These are phyloP conservation scores for Macquaria ambigua DNA, from an alignment of 2,113 vertebrate genomes.

Conservation along the genomic window DNA sequence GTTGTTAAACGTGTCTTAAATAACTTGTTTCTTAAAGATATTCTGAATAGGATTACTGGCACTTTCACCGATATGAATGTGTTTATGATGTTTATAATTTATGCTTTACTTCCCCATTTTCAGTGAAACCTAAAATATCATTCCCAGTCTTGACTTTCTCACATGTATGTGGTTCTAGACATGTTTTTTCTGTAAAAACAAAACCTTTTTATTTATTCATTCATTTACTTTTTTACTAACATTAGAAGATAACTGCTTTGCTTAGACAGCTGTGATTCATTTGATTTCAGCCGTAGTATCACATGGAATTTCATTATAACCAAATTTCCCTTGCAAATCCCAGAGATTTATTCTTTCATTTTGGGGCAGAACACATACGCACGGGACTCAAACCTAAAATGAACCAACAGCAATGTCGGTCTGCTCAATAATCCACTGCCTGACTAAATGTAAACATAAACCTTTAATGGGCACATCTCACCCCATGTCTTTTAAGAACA, in stretches of 20 bases:
- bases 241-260: background rate
- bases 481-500: background rate
- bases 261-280: background rate
- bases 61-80: background rate
- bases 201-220: background rate
- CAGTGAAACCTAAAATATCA: background rate
- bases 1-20: background rate
- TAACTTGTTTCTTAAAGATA: background rate
- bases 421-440: background rate
- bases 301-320: background rate
- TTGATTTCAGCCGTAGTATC: background rate
- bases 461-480: background rate
- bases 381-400: background rate
- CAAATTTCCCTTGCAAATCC: background rate
- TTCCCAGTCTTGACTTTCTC: background rate
- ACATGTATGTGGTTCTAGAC: background rate
- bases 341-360: background rate
- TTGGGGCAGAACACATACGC: too few relatives aligned
- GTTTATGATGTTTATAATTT: background rate
- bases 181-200: background rate
- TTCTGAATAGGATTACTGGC: background rate
- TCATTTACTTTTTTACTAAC: background rate
- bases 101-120: background rate
- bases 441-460: background rate
- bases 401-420: background rate